These are phyloP conservation scores for Apaloderma vittatum DNA, from an alignment of 2,113 vertebrate species.

Conservation along the genomic window DNA sequence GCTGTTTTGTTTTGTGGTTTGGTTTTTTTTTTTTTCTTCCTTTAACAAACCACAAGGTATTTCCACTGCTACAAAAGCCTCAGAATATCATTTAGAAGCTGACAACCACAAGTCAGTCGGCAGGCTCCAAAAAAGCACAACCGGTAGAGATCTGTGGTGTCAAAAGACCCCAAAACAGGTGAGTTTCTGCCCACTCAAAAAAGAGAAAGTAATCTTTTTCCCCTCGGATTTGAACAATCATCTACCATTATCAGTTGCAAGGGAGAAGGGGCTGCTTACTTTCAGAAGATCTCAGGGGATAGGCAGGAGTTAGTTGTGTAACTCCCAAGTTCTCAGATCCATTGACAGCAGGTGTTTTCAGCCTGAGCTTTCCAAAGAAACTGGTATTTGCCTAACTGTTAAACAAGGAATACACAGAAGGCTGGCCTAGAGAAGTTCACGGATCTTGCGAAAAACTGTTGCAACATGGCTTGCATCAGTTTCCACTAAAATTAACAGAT, in stretches of 20 bases:
- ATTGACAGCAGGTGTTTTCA: not conserved
- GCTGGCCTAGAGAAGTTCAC: not conserved
- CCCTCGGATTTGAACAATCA: not conserved
- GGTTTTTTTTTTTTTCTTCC: not conserved
- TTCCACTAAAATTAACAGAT: not conserved
- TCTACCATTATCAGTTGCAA: not conserved
- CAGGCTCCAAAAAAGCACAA: not conserved
- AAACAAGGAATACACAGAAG: not conserved
- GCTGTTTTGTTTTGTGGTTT: not conserved
- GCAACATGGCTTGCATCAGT: not conserved
- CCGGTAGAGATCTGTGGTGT: not conserved
- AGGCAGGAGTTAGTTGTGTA: not conserved
- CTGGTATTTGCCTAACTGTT: not conserved
- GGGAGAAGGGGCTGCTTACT: not conserved
- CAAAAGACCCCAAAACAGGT: not conserved
- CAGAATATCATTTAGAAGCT: not conserved
- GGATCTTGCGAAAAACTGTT: not conserved
- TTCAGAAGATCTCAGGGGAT: not conserved
- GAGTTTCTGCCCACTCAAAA: not conserved
- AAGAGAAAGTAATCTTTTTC: not conserved
- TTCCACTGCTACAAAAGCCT: not conserved
- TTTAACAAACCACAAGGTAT: not conserved
- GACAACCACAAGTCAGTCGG: not conserved
- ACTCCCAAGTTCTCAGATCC: not conserved
- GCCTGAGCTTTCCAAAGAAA: not conserved